These are phyloP conservation scores for Charadrius vociferus DNA, from an alignment of 2,113 vertebrate species.

Conservation along the genomic window DNA sequence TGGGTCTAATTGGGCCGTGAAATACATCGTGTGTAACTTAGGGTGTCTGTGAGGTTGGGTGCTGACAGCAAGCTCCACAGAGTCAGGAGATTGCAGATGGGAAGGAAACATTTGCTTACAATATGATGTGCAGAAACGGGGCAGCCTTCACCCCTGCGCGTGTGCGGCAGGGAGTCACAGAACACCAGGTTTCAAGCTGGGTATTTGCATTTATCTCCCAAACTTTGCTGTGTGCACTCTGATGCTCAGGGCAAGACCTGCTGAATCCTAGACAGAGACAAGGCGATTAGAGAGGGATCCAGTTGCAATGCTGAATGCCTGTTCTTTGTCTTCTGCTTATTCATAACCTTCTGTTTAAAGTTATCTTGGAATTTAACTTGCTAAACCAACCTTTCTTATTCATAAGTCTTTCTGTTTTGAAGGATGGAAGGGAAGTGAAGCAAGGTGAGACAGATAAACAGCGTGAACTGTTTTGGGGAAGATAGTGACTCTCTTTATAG, in stretches of 20 bases:
- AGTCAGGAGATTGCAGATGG: neutral
- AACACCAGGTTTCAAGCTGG: neutral
- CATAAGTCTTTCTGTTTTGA: neutral
- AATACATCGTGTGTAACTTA: accelerated
- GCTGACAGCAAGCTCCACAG: neutral
- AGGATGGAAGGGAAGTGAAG: neutral
- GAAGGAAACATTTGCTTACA: neutral
- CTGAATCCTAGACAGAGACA: neutral
- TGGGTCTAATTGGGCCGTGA: neutral
- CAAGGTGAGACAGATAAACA: neutral
- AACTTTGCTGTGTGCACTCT: neutral
- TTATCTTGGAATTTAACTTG: neutral
- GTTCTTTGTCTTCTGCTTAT: neutral
- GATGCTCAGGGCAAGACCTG: neutral
- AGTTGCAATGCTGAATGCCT: neutral
- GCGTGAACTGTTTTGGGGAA: neutral
- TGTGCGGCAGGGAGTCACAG: neutral
- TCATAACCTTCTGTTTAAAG: constrained; percentile 1
- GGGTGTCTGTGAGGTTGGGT: neutral
- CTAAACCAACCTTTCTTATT: neutral
- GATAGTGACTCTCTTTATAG: neutral
- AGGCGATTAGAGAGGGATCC: neutral
- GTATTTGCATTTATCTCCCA: neutral
- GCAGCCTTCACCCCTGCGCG: neutral
- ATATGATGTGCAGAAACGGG: neutral